These are phyloP conservation scores for Sebastes dallii DNA, from an alignment of 2,797 vertebrate species.

Conservation along the genomic window DNA sequence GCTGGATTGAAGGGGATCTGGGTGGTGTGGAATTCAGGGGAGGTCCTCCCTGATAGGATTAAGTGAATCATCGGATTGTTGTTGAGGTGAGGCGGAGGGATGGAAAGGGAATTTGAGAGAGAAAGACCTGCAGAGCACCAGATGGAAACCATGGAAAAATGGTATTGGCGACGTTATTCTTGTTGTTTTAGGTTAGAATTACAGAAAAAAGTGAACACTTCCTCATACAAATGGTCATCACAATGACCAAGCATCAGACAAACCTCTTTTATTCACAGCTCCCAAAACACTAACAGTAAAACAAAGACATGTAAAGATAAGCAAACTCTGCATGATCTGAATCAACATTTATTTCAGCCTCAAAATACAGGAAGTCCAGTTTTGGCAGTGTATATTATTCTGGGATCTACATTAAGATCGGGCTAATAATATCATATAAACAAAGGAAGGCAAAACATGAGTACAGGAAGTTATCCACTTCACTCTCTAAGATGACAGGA, in stretches of 20 bases:
- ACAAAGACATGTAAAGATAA: conserved; percentile 27
- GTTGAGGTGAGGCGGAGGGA: conserved; percentile 38
- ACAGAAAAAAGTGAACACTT: conserved; percentile 6
- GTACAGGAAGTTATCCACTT: conserved; percentile 53
- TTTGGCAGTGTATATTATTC: conserved; percentile 62
- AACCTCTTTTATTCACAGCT: not conserved
- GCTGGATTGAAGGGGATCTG: conserved; percentile 54
- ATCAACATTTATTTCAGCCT: conserved; percentile 70
- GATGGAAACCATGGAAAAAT: conserved; percentile 6
- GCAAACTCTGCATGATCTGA: conserved; percentile 20
- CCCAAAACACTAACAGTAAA: not conserved
- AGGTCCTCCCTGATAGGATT: conserved; percentile 64
- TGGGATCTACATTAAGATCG: conserved; percentile 24
- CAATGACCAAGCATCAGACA: not conserved
- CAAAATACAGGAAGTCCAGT: conserved; percentile 53
- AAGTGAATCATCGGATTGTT: conserved; percentile 68
- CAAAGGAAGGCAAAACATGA: conserved; percentile 43
- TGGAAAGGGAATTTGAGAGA: conserved; percentile 6
- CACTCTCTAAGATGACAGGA: conserved; percentile 42
- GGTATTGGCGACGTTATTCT: not conserved
- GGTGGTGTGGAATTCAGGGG: conserved; percentile 64
- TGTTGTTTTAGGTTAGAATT: conserved; percentile 10
- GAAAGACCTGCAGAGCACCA: not conserved
- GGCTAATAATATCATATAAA: conserved; percentile 49
- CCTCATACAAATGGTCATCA: conserved; percentile 1